These are phyloP conservation scores for Tyrannus savana DNA, from an alignment of 2,113 vertebrate species.

Conservation along the genomic window DNA sequence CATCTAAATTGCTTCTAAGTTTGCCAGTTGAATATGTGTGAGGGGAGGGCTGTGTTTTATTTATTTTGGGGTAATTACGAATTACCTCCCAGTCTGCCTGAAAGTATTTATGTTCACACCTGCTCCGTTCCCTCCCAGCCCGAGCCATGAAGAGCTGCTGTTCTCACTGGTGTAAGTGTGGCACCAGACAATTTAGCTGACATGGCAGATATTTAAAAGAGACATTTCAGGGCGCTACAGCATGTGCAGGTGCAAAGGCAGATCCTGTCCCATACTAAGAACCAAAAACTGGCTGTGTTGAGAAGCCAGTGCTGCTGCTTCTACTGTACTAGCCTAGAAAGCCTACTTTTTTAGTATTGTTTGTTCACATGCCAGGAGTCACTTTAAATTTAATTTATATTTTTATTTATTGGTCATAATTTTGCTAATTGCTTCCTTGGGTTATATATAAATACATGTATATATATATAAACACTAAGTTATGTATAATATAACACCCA, in stretches of 20 bases:
- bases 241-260: background rate
- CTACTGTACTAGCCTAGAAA: background rate
- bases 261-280: background rate
- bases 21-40: background rate
- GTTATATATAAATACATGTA: background rate
- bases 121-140: background rate
- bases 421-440: background rate
- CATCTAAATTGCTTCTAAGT: background rate
- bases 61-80: background rate
- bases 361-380: background rate
- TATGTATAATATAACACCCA: background rate
- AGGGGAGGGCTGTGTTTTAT: background rate
- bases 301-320: background rate
- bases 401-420: background rate
- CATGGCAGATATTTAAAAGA: background rate
- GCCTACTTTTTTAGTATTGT: background rate
- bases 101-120: background rate
- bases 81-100: background rate
- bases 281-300: background rate
- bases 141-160: background rate
- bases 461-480: background rate
- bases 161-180: background rate
- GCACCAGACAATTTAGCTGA: background rate
- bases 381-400: background rate
- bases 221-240: background rate